phyloP scores from a whole-genome alignment of 2,888 invertebrate species.

The Platycheirus rosarum region DNA sequence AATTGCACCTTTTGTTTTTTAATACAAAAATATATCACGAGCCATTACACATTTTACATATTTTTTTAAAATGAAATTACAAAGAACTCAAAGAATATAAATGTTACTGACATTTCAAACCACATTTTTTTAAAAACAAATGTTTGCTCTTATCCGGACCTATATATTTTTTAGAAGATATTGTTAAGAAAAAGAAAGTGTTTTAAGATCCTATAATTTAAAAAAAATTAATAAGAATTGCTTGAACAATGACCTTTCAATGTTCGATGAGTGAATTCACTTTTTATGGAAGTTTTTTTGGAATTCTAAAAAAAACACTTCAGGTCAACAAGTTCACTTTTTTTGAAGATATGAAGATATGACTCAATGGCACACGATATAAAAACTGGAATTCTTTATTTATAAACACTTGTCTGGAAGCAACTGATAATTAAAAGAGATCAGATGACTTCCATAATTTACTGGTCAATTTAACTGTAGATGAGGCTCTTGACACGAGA shows the following conservation, averaged over 20 bases:
- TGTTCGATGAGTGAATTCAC: background rate
- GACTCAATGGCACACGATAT: background rate
- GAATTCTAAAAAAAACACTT: background rate
- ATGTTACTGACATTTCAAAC: background rate
- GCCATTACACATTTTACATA: too few relatives aligned
- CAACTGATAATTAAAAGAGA: too few relatives aligned
- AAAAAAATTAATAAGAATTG: background rate
- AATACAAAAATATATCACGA: too few relatives aligned
- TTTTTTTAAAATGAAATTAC: too few relatives aligned
- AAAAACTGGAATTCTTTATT: background rate
- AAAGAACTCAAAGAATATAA: too few relatives aligned
- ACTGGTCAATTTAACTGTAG: background rate
- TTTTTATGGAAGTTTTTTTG: background rate
- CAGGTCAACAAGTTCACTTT: background rate
- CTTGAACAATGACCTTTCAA: background rate
- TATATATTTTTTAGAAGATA: too few relatives aligned
- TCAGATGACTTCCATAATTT: too few relatives aligned
- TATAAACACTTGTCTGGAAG: background rate
- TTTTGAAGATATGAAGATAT: too few relatives aligned
- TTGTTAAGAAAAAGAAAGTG: background rate
- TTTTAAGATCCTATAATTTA: background rate
- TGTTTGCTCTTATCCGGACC: too few relatives aligned
- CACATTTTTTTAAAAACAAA: background rate
- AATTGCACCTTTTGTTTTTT: background rate
- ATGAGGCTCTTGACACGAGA: too few relatives aligned